Base-by-base conservation (phyloP, 64 coral and sea anemone species). In the Trachythela sp. region DNA sequence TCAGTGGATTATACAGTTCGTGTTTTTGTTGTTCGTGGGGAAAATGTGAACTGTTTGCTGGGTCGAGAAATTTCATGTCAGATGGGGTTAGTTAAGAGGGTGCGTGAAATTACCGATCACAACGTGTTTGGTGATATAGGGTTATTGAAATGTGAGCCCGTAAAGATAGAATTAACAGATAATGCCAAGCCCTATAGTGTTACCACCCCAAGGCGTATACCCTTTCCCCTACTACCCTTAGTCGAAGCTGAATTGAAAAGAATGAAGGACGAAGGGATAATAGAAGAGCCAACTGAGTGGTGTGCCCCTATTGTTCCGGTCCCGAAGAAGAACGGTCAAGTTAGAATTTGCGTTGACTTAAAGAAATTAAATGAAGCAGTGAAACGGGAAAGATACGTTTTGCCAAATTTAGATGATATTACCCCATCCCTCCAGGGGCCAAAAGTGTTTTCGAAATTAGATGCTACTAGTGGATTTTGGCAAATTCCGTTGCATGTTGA, bases 201-300 rank as follows among this genome's bases (percentile, higher is more conserved):
- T 29, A 59, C 27, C 48, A 48, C 85, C 18, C 42, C 90, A 17
- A 87, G 90, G 35, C 71, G 85, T 83, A 84, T 92, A 50, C 67
- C 90, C 15, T 88, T 92, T 27, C 90, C 90, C 10, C 40, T 87
- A 9, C 31, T 87, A 38, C 86, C 85, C 0, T 87, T 50, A 80
- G 90, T 88, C 29, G 67, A 87, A 92, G 41, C 86, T 24, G 85
- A 92, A 38, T 85, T 92, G 14, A 85, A 54, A 48, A 70, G 85
- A 27, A 50, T 92, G 39, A 30, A 83, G 34, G 29, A 83, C 29
- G 32, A 52, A 36, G 90, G 85, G n/a, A 56, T 92, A 26, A 92
- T 92, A 52, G 80, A 83, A 80, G 45, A 54, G 76, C 90, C 85
- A 35, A 92, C 85, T 24, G 84, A 92, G 37, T 87, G 90, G 90